Conservation (phyloP, 2,113 vertebrate genomes). For the Macquaria ambigua region DNA sequence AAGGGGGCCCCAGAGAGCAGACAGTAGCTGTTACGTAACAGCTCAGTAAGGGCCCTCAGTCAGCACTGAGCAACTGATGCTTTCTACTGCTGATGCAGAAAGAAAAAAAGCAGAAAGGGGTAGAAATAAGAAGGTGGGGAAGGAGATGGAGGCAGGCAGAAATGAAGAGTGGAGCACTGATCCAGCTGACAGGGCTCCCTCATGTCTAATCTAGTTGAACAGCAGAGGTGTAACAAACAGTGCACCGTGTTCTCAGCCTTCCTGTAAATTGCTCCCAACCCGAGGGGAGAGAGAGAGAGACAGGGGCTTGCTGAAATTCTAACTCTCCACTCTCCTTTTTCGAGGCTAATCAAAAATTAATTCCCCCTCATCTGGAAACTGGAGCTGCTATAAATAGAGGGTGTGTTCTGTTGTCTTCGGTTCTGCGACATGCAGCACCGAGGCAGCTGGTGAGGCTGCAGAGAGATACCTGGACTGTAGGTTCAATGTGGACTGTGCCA, state of each 20-base stretch:
- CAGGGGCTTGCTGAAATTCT: constrained; percentile 43
- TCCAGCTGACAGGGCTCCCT: constrained; percentile 55
- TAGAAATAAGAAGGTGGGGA: background rate
- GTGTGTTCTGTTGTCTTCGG: constrained; percentile 37
- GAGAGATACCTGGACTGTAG: background rate
- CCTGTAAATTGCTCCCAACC: constrained; percentile 36
- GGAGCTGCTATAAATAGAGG: constrained; percentile 64
- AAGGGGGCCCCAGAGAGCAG: constrained; percentile 33
- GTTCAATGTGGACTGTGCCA: background rate
- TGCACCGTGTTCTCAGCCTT: constrained; percentile 28
- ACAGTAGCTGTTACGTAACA: constrained; percentile 54
- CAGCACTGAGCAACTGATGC: constrained; percentile 44
- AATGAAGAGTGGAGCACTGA: constrained; percentile 36
- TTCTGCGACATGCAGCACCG: constrained; percentile 24
- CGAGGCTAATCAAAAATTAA: constrained; percentile 72
- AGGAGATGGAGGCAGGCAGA: constrained; percentile 22
- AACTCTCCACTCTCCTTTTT: constrained; percentile 70
- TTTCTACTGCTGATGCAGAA: constrained; percentile 41
- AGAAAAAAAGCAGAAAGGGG: background rate
- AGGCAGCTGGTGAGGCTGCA: constrained; percentile 22
- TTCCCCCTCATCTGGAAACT: constrained; percentile 51
- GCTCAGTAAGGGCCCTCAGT: constrained; percentile 42
- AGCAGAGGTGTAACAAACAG: constrained; percentile 35
- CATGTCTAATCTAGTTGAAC: constrained; percentile 26
- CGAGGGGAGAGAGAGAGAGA: background rate